phyloP scores from a whole-genome alignment of 2,888 invertebrate species.

The Agrochola circellaris region DNA sequence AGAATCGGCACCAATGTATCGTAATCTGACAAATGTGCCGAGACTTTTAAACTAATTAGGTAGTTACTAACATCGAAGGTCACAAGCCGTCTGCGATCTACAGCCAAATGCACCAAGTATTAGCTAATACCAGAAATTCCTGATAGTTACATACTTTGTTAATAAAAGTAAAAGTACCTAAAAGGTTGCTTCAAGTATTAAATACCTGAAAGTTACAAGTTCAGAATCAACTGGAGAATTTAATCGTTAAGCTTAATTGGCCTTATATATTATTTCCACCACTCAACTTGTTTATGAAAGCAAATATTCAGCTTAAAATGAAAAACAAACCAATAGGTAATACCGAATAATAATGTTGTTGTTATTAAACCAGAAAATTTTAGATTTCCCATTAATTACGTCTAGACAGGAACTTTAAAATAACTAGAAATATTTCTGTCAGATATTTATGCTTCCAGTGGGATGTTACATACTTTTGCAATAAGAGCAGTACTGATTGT shows the following conservation, averaged over 20 bases:
- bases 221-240: not conserved
- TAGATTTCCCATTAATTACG: not conserved
- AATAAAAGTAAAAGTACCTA: not conserved
- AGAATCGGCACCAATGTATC: no score
- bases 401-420: not conserved
- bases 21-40: not conserved
- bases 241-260: not conserved
- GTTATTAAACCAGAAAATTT: not conserved
- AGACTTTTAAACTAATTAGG: constrained; percentile 13
- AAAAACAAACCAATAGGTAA: not conserved
- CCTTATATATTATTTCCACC: not conserved
- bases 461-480: no score
- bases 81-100: not conserved
- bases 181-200: not conserved
- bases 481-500: no score
- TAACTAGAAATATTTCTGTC: no score
- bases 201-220: not conserved
- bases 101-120: not conserved
- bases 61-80: not conserved
- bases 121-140: constrained; percentile 1
- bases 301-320: no score
- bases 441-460: no score
- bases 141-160: not conserved
- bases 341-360: not conserved
- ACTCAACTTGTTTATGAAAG: not conserved